Base-by-base conservation (phyloP, 2,888 invertebrate species). In the Eupelmus urozonus region DNA sequence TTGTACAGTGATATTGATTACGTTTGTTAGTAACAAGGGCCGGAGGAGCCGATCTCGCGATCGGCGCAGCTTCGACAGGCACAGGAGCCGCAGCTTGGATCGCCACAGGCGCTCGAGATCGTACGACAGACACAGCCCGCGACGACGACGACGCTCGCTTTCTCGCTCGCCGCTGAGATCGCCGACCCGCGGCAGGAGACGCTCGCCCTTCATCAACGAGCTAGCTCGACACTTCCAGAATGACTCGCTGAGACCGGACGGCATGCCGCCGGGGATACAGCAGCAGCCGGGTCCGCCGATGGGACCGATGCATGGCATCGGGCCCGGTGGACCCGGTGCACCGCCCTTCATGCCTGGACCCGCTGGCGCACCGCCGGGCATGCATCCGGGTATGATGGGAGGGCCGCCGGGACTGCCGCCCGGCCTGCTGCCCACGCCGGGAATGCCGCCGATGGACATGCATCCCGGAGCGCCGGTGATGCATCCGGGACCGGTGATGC, bases 141-240 rank as follows among this genome's bases (percentile, higher is more conserved):
- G 83, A n/a, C 82, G 84, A 3, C 63, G 84, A 18, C 83, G 83
- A 45, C 82, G 84, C 5, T 85, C 86, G 18, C 81, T 85, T 11
- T 87, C 86, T 80, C 85, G 82, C 16, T 82, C 82, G n/a, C 83
- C 85, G 1, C 85, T 85, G 67, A 84, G 87, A 72, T 87, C 89
- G 0, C 81, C 85, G 2, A 85, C 85, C 25, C 87, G 89, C 0
- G 20, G 76, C 29, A 83, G 89, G 25, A 88, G 87, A 70, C 86
- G 89, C 23, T 89, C 89, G 40, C 89, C 89, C 0, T 89, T 89
- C 70, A 87, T 89, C 79, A 88, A 89, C 72, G 89, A 89, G 79
- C 83, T 90, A n/a, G 85, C 87, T 0, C 84, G 90, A 25, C 88
- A 88, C 40, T 81, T 89, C n/a, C 82, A 85, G 34, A 84, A 84